A percentile compares a stretch with the other conserved stretches of the same genome.
phyloP scores from a whole-genome alignment of 2,888 invertebrate genomes.

The Apantesis nais region DNA sequence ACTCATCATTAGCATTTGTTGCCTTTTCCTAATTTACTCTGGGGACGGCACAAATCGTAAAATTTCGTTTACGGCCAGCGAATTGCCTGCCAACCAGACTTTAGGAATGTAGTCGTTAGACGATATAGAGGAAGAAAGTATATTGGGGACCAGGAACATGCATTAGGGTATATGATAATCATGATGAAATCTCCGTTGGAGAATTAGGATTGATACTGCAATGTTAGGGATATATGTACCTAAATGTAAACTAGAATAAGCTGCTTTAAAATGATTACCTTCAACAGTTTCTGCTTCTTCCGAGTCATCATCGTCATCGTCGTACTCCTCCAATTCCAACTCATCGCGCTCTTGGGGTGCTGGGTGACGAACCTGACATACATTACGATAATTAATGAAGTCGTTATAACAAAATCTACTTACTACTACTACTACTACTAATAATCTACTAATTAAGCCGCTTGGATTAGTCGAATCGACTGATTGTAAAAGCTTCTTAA shows the following conservation, averaged over 20 bases:
- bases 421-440: no score
- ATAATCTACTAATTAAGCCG: no score
- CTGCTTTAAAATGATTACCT: neutral
- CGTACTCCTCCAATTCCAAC: conserved; percentile 12
- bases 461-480: neutral
- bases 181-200: neutral
- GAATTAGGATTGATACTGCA: neutral
- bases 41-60: neutral
- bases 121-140: neutral
- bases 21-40: neutral
- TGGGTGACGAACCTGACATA: conserved; percentile 7
- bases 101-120: neutral
- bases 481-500: neutral
- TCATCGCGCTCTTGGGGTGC: conserved; percentile 13
- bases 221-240: neutral
- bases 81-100: neutral
- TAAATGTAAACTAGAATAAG: neutral
- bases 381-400: neutral
- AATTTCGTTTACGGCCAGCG: neutral
- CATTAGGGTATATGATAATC: neutral
- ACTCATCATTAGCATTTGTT: neutral
- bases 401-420: neutral
- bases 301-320: conserved; percentile 28
- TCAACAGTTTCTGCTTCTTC: conserved; percentile 20
- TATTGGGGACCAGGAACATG: neutral